Percentiles rank a stretch among this genome's conserved stretches.
Conservation (phyloP, 2,888 invertebrate genomes). For the Lepeophtheirus nordmannii region DNA sequence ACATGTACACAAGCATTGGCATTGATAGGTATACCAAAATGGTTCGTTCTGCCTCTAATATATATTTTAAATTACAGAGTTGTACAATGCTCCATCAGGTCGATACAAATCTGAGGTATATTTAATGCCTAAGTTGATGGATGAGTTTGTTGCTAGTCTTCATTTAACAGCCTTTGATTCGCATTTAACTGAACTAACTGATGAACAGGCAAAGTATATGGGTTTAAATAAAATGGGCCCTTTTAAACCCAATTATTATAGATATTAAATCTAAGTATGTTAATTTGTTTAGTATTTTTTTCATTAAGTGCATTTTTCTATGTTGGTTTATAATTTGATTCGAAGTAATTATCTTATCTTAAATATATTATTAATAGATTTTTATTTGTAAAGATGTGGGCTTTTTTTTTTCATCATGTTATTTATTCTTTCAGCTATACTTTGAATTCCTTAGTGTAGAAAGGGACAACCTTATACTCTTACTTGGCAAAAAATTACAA, state of each 20-base stretch:
- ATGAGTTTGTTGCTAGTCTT: slow-evolving; percentile 92
- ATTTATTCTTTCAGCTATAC: too few species aligned
- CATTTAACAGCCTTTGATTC: slow-evolving; percentile 95
- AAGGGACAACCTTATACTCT: too few species aligned
- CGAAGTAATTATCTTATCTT: too few species aligned
- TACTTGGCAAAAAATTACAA: too few species aligned
- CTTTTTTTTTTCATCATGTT: too few species aligned
- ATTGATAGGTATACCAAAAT: slow-evolving; percentile 15
- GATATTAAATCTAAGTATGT: slow-evolving; percentile 41
- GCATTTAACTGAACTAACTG: slow-evolving; percentile 81
- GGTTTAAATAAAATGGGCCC: slow-evolving; percentile 94
- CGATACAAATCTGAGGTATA: slow-evolving; percentile 95
- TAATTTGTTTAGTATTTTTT: neutral
- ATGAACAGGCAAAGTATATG: slow-evolving; percentile 93
- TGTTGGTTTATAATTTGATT: too few species aligned
- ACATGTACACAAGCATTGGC: slow-evolving; percentile 65
- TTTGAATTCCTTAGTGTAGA: too few species aligned
- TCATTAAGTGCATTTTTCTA: too few species aligned
- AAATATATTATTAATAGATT: too few species aligned
- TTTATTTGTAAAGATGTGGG: too few species aligned
- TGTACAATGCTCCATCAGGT: slow-evolving; percentile 85
- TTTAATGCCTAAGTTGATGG: slow-evolving; percentile 94
- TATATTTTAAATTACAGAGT: slow-evolving; percentile 55
- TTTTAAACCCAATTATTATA: slow-evolving; percentile 95
- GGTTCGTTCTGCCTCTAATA: neutral